Percentiles rank a stretch among this genome's conserved stretches.
phyloP scores from a whole-genome alignment of 1,140 invertebrate species.

The Metaphire vulgaris region DNA sequence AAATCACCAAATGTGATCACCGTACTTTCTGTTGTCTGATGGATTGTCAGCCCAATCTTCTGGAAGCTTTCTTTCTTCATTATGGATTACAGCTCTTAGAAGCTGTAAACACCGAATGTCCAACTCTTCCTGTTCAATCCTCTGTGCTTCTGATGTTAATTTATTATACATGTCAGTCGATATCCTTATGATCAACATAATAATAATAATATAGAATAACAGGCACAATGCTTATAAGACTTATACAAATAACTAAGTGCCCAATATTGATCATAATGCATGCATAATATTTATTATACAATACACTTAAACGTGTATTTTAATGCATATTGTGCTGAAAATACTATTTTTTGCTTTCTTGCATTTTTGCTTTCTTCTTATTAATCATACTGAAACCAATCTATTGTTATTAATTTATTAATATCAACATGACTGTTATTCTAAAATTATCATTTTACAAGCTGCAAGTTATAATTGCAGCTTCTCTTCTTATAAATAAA shows the following conservation, averaged over 20 bases:
- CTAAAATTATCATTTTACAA: no score
- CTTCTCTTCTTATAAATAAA: no score
- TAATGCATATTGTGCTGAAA: no score
- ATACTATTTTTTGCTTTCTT: no score
- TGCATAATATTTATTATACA: no score
- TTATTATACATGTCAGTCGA: slow-evolving; percentile 27
- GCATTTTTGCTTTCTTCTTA: no score
- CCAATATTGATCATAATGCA: background rate
- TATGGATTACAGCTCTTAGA: slow-evolving; percentile 46
- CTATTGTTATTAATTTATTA: no score
- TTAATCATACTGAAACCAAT: no score
- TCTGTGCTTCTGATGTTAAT: slow-evolving; percentile 20
- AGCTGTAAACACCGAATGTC: slow-evolving; percentile 50
- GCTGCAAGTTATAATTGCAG: no score
- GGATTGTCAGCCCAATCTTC: slow-evolving; percentile 44
- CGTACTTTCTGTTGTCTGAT: slow-evolving; percentile 25
- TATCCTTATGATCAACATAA: slow-evolving; percentile 16
- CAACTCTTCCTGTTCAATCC: slow-evolving; percentile 43
- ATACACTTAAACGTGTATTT: no score
- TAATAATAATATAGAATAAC: background rate
- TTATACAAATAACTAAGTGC: background rate
- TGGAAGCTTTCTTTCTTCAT: slow-evolving; percentile 48
- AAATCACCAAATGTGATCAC: no score
- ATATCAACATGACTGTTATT: no score
- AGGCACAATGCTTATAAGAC: background rate